These are phyloP conservation scores for Cheilosia variabilis DNA, from an alignment of 2,888 invertebrate species.

Conservation along the genomic window DNA sequence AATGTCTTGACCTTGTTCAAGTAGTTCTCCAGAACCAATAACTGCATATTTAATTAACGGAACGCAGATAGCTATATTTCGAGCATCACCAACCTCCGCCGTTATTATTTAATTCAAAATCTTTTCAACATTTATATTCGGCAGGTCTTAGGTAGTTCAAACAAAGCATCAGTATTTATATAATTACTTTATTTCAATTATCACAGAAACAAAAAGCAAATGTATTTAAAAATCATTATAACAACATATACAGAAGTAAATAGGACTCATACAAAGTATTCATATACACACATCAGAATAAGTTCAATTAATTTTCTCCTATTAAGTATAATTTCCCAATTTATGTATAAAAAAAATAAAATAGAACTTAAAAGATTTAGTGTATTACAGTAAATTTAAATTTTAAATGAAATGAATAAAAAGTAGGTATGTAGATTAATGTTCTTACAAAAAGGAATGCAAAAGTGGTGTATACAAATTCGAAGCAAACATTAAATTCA, in stretches of 20 bases:
- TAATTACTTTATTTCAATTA: conserved; percentile 76
- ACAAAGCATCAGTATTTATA: conserved; percentile 11
- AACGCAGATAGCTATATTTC: too few relatives aligned
- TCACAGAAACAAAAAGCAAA: conserved; percentile 81
- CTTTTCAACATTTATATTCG: too few relatives aligned
- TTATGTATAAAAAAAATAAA: conserved; percentile 16
- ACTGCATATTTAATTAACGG: too few relatives aligned
- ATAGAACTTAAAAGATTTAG: conserved; percentile 25
- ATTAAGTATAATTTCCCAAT: conserved; percentile 36
- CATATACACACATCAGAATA: conserved; percentile 67
- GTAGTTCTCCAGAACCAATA: too few relatives aligned
- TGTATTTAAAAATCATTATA: conserved; percentile 58
- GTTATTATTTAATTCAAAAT: too few relatives aligned
- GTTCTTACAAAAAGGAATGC: conserved; percentile 27
- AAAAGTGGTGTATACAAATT: conserved; percentile 23
- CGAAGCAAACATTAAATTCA: conserved; percentile 11
- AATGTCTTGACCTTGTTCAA: too few relatives aligned
- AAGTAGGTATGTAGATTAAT: background rate
- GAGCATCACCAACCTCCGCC: too few relatives aligned
- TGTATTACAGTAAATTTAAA: conserved; percentile 5
- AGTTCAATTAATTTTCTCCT: conserved; percentile 26
- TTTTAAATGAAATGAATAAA: conserved; percentile 17
- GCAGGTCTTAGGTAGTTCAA: background rate
- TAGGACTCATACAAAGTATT: conserved; percentile 70
- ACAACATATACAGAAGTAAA: conserved; percentile 70